Conservation (phyloP, 2,113 vertebrate species). For the Mustela lutreola region DNA sequence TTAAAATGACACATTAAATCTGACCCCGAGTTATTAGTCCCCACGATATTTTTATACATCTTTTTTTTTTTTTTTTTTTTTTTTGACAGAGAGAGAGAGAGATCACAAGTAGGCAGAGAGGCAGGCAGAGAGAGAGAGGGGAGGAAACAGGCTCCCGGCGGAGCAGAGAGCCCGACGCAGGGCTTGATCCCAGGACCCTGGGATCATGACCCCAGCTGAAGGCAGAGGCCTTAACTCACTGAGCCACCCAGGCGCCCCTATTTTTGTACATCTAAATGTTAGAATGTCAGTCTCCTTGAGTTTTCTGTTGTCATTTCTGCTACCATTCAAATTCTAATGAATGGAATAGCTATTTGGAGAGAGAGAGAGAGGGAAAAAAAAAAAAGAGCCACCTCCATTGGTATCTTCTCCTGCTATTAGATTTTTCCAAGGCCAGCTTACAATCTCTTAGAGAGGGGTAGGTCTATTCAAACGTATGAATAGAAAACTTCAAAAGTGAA, state of each 20-base stretch:
- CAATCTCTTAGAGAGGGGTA: constrained; percentile 38
- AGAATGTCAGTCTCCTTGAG: background rate
- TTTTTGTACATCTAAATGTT: constrained; percentile 54
- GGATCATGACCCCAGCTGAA: no score
- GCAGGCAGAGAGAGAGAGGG: no score
- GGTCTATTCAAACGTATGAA: constrained; percentile 74
- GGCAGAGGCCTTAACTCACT: no score
- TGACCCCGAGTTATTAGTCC: background rate
- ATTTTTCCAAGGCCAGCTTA: constrained; percentile 59
- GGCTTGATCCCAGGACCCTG: no score
- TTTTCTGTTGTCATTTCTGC: constrained; percentile 58
- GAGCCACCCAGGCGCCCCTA: background rate
- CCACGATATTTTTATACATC: constrained; percentile 38
- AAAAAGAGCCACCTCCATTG: background rate
- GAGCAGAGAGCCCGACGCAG: no score
- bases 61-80: background rate
- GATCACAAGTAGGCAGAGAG: no score
- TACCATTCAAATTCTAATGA: constrained; percentile 64
- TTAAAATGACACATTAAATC: constrained; percentile 55
- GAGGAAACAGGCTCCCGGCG: no score
- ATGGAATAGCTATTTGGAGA: constrained; percentile 48
- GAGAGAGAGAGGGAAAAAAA: background rate
- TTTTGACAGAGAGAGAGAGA: no score
- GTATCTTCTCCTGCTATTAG: background rate
- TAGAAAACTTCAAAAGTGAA: constrained; percentile 74